Conservation (phyloP, 2,888 invertebrate genomes). For the Cheilosia soror region DNA sequence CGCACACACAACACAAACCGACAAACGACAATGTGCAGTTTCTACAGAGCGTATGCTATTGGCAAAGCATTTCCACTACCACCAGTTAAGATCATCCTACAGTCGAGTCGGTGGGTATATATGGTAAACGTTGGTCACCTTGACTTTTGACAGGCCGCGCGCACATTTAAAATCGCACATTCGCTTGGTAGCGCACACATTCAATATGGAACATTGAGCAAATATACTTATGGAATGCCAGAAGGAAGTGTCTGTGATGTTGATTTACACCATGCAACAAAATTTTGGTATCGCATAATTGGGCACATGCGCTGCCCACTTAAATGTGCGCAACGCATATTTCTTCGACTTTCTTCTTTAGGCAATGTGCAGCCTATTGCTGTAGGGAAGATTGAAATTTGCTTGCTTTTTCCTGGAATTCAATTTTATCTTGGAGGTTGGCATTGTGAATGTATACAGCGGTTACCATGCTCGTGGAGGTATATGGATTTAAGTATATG, state of each 20-base stretch:
- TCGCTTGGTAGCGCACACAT: conserved; percentile 2
- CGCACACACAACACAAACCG: conserved; percentile 18
- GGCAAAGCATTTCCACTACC: not conserved
- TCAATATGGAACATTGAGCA: conserved; percentile 16
- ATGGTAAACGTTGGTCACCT: conserved; percentile 59
- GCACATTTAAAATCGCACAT: conserved; percentile 31
- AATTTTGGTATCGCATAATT: conserved; percentile 16
- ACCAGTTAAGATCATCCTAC: conserved; percentile 45
- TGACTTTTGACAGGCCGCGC: conserved; percentile 66
- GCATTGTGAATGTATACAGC: not conserved
- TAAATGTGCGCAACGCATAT: conserved; percentile 42
- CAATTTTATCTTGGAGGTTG: not conserved
- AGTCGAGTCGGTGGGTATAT: conserved; percentile 9
- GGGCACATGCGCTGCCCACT: conserved; percentile 38
- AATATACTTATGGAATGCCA: conserved; percentile 4
- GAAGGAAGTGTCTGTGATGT: conserved; percentile 14
- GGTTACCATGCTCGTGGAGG: conserved; percentile 11
- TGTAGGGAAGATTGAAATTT: conserved; percentile 13
- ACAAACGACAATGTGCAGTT: conserved; percentile 15
- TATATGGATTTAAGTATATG: not conserved
- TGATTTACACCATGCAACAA: conserved; percentile 36
- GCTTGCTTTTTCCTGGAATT: not conserved
- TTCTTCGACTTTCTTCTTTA: conserved; percentile 36
- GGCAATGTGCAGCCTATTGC: conserved; percentile 17
- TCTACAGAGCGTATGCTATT: conserved; percentile 6